phyloP scores from a whole-genome alignment of 2,113 vertebrate genomes.

The Crotalus tigris region DNA sequence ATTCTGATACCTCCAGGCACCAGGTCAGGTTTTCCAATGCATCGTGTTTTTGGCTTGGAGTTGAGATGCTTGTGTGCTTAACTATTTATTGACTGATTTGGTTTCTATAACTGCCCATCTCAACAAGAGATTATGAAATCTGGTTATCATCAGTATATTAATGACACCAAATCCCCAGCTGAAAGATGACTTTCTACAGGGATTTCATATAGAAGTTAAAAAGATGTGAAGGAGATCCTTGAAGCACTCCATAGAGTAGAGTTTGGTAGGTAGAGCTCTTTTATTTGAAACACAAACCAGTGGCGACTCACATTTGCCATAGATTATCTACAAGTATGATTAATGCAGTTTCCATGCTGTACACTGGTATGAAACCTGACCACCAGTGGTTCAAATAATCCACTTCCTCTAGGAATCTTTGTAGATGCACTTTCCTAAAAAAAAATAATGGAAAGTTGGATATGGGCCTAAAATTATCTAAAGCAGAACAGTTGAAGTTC shows the following conservation, averaged over 20 bases:
- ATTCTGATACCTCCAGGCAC: background rate
- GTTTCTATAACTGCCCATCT: background rate
- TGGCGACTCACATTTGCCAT: background rate
- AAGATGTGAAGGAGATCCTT: background rate
- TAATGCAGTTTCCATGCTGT: background rate
- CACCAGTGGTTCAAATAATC: background rate
- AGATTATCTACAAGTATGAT: background rate
- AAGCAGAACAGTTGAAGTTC: background rate
- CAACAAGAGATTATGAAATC: background rate
- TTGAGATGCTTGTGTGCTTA: background rate
- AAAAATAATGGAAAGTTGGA: background rate
- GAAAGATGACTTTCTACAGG: background rate
- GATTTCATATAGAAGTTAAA: background rate
- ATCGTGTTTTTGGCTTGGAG: background rate
- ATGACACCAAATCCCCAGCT: background rate
- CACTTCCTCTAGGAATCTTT: background rate
- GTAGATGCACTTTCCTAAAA: background rate
- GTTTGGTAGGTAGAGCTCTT: background rate
- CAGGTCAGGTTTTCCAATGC: background rate
- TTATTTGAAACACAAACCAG: background rate
- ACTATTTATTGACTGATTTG: background rate
- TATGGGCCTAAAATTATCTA: background rate
- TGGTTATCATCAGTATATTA: background rate
- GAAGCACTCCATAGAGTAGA: background rate
- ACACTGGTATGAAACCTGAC: background rate